Conservation (phyloP, 2,113 vertebrate genomes). For the Scomber japonicus region DNA sequence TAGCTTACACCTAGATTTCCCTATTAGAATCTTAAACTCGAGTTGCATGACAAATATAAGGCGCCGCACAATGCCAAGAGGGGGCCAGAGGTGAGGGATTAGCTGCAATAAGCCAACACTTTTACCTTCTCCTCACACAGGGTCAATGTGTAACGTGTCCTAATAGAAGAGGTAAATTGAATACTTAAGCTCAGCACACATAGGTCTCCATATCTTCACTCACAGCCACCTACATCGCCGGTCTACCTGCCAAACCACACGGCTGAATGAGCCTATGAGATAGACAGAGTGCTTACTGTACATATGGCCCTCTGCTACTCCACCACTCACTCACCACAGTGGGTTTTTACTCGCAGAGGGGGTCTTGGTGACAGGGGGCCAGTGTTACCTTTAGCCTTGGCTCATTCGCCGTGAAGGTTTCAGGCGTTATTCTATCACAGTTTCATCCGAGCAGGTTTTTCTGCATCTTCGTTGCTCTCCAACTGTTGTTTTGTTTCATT, state of each 20-base stretch:
- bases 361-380: constrained; percentile 66
- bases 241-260: constrained; percentile 77
- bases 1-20: constrained; percentile 70
- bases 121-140: constrained; percentile 40
- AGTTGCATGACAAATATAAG: constrained; percentile 73
- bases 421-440: constrained; percentile 29
- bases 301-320: constrained; percentile 62
- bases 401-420: constrained; percentile 34
- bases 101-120: constrained; percentile 53
- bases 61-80: constrained; percentile 63
- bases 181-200: constrained; percentile 74
- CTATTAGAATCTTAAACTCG: constrained; percentile 69
- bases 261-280: constrained; percentile 76
- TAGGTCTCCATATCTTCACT: constrained; percentile 73
- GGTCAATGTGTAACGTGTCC: constrained; percentile 48
- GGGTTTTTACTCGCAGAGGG: constrained; percentile 50
- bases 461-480: constrained; percentile 19
- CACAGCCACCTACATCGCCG: constrained; percentile 79
- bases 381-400: constrained; percentile 63
- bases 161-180: constrained; percentile 65
- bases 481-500: constrained; percentile 37
- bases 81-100: constrained; percentile 59
- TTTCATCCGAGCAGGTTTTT: constrained; percentile 23
- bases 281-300: constrained; percentile 75
- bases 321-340: constrained; percentile 70